Evolutionary conservation across 2,888 invertebrate genomes (phyloP), one percentile per base, ranked within the genome.

Genomic region (Drosophila nigricruria): DNA sequence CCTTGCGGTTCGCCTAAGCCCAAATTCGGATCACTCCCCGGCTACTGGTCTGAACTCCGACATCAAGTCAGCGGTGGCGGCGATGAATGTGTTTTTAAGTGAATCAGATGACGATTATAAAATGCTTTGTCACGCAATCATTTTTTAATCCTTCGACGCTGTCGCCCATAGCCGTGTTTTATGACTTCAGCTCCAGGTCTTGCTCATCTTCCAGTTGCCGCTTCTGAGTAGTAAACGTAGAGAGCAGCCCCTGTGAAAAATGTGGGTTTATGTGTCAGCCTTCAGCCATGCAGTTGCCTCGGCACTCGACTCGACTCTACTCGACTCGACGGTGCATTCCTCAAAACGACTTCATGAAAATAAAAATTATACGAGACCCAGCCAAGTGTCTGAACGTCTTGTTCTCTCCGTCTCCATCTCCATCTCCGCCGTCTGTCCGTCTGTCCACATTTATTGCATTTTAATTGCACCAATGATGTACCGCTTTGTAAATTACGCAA

Each of bases 111-210:
- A 82, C 81, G 83, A 87, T 89, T 90, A 88, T 87, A 83, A 87
- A 89, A 90, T 88, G 84, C 82, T 83, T 87, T 90, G 88, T 84
- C 89, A 90, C 90, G 87, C 90, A 82, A 88, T 88, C 74, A 85
- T 83, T 85, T 90, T 85, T 86, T 90, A 90, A 83, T 90, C 90
- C 88, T 79, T 81, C 77, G 70, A 61, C 80, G 63, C 61, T 65
- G 79, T 73, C 68, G 73, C 79, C 76, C 73, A 87, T 77, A 80
- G 58, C 63, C 60, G 74, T 81, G 77, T 80, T 83, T 81, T 83
- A 83, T 73, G 77, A 47, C 67, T 60, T 38, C 43, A 54, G 25
- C 14, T 36, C 40, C 49, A 38, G n/a, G 30, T 54, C 47, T n/a
- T 2, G n/a, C 27, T 27, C 23, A 32, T 18, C 32, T 36, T 32